These are phyloP conservation scores for Luscinia luscinia DNA, from an alignment of 2,797 vertebrate species.

Conservation along the genomic window DNA sequence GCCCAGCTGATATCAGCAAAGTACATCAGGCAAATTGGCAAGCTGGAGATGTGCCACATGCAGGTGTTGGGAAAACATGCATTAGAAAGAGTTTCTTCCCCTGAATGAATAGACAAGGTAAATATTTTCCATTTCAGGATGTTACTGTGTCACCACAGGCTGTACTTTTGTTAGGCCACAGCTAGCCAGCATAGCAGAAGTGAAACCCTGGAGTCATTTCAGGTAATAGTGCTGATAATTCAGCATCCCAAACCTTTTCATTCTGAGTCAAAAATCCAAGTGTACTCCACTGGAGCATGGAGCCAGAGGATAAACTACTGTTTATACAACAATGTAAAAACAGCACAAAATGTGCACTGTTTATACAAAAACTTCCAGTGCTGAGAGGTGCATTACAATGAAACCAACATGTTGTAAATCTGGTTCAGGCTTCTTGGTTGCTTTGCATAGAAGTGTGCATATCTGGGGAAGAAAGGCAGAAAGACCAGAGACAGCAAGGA, in stretches of 20 bases:
- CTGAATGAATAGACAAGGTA: neutral
- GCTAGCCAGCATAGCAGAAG: neutral
- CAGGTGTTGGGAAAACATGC: neutral
- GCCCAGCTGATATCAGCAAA: neutral
- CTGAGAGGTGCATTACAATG: neutral
- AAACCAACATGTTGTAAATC: neutral
- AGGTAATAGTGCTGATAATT: neutral
- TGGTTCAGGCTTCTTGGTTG: neutral
- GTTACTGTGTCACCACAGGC: neutral
- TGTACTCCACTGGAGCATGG: neutral
- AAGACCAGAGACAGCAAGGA: neutral
- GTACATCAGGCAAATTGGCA: neutral
- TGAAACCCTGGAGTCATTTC: neutral
- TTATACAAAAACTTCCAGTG: neutral
- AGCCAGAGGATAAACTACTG: neutral
- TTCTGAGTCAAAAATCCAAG: neutral
- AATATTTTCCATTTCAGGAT: neutral
- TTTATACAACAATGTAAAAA: neutral
- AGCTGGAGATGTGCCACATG: neutral
- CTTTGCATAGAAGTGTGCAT: neutral
- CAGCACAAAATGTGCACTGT: too few species aligned
- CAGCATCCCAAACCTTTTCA: neutral
- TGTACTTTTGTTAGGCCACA: neutral
- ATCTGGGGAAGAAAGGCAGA: neutral
- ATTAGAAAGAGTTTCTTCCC: neutral